Base-by-base conservation (phyloP, 2,797 vertebrate genomes). In the Bufotes viridis region DNA sequence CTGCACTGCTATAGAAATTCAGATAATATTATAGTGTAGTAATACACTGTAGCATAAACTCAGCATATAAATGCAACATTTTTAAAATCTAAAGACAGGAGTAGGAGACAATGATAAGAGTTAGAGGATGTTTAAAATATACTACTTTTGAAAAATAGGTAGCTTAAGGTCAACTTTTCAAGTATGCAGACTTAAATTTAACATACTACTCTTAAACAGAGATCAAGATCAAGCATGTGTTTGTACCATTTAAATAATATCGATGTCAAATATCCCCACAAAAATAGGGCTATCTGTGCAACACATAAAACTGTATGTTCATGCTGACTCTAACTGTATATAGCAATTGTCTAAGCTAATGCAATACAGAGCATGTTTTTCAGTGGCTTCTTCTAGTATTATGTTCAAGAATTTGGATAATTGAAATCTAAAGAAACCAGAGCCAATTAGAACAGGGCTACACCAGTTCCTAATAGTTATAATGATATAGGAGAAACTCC, bases 101-200 rank as follows among this genome's bases (percentile, higher is more conserved):
- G 15, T 42, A 34, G 49, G 29, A 74, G 70, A 74, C 70, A 74
- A 74, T 74, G 29, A 20, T 15, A 74, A 49, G 17, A 20, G 7
- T 74, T 74, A 7, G 18, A 70, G 7, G 69, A 70, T 70, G 69
- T 70, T 70, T 70, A 70, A 70, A 42, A 72, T 72, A 72, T 7
- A 72, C 29, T 34, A 8, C 29, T 72, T 69, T 72, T 13, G 4
- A 74, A 20, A 49, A 74, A 42, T 74, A 49, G 42, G 29, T 49
- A 42, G 49, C 70, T 15, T 6, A 7, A 17, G 20, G 70, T 74
- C 70, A 74, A 15, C 29, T 74, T 74, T 70, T 74, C 8, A 49
- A 18, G 70, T 15, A 74, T 74, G 70, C 34, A 74, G 34, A 49
- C 70, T 74, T 74, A 17, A 74, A 72, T 12, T 42, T 8, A 74